Conservation (phyloP, 2,888 invertebrate genomes). For the Latheticus oryzae region DNA sequence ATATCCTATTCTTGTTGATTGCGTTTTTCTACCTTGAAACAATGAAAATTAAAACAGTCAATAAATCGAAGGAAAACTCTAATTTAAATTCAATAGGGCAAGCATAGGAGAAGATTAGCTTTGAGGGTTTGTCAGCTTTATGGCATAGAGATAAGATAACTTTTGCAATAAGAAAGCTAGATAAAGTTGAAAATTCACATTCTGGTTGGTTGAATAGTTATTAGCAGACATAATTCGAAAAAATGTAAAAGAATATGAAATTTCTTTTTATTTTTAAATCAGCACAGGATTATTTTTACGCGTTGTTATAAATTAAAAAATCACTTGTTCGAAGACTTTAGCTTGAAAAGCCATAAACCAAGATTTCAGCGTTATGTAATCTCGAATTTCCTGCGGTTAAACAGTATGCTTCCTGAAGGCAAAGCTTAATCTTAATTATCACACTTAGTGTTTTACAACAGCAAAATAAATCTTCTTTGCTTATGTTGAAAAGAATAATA, state of each 20-base stretch:
- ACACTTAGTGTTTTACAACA: slow-evolving; percentile 40
- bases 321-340: too few relatives aligned
- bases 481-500: slow-evolving; percentile 35
- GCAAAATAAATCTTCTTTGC: slow-evolving; percentile 29
- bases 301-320: too few relatives aligned
- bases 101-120: slow-evolving; percentile 7
- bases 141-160: slow-evolving; percentile 4
- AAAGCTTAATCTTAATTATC: slow-evolving; percentile 45
- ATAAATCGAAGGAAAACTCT: slow-evolving; percentile 4
- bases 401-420: slow-evolving; percentile 35
- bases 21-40: too few relatives aligned
- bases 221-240: too few relatives aligned
- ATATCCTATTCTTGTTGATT: too few relatives aligned
- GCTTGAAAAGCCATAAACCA: slow-evolving; percentile 17
- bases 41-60: neutral
- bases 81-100: slow-evolving; percentile 22
- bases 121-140: slow-evolving; percentile 16
- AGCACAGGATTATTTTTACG: too few relatives aligned
- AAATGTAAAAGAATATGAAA: too few relatives aligned
- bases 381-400: slow-evolving; percentile 27
- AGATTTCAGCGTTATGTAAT: slow-evolving; percentile 24
- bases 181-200: too few relatives aligned
- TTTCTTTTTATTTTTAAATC: too few relatives aligned
- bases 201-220: too few relatives aligned
- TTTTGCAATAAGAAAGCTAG: slow-evolving; percentile 6